Conservation (phyloP, 2,113 vertebrate genomes). For the Hypomesus transpacificus region DNA sequence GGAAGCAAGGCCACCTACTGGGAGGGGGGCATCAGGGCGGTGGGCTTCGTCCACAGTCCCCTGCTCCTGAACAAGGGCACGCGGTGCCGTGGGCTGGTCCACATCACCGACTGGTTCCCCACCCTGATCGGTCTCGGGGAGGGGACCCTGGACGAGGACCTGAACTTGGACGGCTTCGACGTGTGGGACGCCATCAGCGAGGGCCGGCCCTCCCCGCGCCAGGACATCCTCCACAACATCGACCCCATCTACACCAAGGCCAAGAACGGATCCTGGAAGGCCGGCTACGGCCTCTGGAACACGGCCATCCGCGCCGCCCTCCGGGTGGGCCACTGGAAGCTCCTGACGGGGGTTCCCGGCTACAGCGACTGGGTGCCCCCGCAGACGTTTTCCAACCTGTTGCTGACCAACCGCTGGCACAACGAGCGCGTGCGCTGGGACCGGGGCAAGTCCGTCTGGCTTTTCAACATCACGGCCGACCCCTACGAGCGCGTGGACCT, state of each 20-base stretch:
- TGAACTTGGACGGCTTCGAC: constrained; percentile 89
- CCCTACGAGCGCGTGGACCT: constrained; percentile 92
- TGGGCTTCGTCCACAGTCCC: constrained; percentile 96
- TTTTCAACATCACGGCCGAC: constrained; percentile 95
- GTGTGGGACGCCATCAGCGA: constrained; percentile 97
- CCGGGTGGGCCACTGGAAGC: constrained; percentile 90
- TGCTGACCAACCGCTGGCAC: constrained; percentile 85
- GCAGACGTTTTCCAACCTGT: constrained; percentile 86
- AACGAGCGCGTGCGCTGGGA: constrained; percentile 83
- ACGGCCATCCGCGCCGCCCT: constrained; percentile 91
- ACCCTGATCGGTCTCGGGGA: constrained; percentile 88
- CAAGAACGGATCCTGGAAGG: constrained; percentile 90
- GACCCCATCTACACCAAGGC: constrained; percentile 92
- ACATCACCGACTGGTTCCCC: constrained; percentile 98
- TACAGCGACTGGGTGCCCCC: constrained; percentile 97
- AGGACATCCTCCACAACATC: constrained; percentile 96
- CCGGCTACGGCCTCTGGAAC: constrained; percentile 93
- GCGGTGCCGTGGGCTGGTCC: constrained; percentile 84
- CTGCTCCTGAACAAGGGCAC: constrained; percentile 85
- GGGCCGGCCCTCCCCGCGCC: constrained; percentile 85
- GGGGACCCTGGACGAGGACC: constrained; percentile 85
- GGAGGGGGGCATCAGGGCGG: constrained; percentile 91
- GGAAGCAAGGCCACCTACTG: constrained; percentile 95
- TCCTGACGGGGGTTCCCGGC: constrained; percentile 91
- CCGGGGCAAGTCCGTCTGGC: constrained; percentile 90